These are phyloP conservation scores for Otus sunia DNA, from an alignment of 2,113 vertebrate genomes.

Conservation along the genomic window DNA sequence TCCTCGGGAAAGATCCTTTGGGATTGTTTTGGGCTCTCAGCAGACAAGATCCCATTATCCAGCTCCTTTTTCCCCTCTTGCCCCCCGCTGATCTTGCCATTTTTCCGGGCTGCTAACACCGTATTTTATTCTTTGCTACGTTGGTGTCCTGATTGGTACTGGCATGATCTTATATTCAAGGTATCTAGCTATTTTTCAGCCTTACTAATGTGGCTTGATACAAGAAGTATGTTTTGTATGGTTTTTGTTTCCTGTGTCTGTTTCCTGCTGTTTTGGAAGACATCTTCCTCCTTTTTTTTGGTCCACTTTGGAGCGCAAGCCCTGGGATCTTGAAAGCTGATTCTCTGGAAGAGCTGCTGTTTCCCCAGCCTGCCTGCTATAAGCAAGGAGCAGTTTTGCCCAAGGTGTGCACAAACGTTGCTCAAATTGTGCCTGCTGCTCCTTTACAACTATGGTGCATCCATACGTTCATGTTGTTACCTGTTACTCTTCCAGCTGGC, in stretches of 20 bases:
- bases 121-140: neutral
- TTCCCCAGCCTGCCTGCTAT: neutral
- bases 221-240: neutral
- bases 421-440: neutral
- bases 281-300: neutral
- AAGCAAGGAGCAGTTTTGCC: neutral
- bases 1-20: neutral
- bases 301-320: neutral
- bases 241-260: neutral
- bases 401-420: neutral
- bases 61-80: neutral
- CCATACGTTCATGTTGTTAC: neutral
- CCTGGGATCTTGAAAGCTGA: neutral
- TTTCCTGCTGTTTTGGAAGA: neutral
- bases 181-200: neutral
- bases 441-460: neutral
- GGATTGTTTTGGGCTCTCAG: neutral
- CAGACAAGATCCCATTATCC: neutral
- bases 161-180: neutral
- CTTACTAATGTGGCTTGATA: neutral
- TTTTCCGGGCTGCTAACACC: neutral
- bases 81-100: neutral
- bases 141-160: neutral
- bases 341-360: neutral
- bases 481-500: neutral